phyloP scores from a whole-genome alignment of 2,888 invertebrate species.

The Mythimna loreyi region DNA sequence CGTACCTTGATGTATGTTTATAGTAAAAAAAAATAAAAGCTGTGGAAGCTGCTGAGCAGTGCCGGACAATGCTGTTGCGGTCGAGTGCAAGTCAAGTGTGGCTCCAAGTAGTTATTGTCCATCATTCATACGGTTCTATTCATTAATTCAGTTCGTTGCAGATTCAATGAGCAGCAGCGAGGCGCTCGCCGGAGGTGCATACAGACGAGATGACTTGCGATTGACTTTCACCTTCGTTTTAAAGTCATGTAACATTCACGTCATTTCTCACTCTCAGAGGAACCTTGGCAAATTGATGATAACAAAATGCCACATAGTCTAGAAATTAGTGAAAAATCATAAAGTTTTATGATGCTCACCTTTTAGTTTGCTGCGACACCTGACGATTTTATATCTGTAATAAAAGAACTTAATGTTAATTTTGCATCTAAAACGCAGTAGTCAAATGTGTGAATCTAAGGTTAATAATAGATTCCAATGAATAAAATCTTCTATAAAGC shows the following conservation, averaged over 20 bases:
- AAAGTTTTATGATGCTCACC: constrained; percentile 63
- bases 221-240: constrained; percentile 77
- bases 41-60: constrained; percentile 17
- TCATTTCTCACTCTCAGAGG: constrained; percentile 66
- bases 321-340: constrained; percentile 39
- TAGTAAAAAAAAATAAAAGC: constrained; percentile 28
- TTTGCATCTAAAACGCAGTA: constrained; percentile 29
- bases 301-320: constrained; percentile 47
- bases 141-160: constrained; percentile 71
- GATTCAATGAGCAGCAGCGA: constrained; percentile 66
- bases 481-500: background rate
- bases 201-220: constrained; percentile 72
- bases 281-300: constrained; percentile 46
- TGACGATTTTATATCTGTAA: constrained; percentile 66
- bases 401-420: constrained; percentile 56
- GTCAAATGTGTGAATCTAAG: constrained; percentile 11
- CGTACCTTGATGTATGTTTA: constrained; percentile 14
- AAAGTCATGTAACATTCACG: constrained; percentile 72
- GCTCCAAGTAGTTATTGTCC: constrained; percentile 50
- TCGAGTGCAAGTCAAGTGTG: constrained; percentile 35
- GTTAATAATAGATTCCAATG: constrained; percentile 1
- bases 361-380: constrained; percentile 61
- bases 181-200: constrained; percentile 66
- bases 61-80: constrained; percentile 23
- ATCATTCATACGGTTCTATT: constrained; percentile 69